A percentile compares a stretch with the other conserved stretches of the same genome.
These are phyloP conservation scores for Xenopus laevis DNA, from an alignment of 2,113 vertebrate genomes.

Conservation along the genomic window DNA sequence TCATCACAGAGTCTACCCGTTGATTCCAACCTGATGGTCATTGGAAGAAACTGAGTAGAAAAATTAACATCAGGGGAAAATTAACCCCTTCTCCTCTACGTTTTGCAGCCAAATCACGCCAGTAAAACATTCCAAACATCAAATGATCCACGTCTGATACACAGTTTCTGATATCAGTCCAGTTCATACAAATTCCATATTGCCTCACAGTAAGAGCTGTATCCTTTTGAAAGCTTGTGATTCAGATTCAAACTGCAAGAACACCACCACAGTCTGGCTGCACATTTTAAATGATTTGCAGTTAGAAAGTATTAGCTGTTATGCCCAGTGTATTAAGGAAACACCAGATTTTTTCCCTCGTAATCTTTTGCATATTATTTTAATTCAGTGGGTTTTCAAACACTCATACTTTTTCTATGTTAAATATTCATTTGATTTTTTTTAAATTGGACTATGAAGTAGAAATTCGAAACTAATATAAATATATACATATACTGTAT, in stretches of 20 bases:
- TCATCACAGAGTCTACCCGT: constrained; percentile 27
- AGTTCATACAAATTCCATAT: background rate
- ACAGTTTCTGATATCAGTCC: constrained; percentile 8
- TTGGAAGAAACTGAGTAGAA: constrained; percentile 22
- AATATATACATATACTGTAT: no score
- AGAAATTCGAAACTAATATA: no score
- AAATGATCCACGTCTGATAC: constrained; percentile 22
- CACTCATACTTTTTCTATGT: no score
- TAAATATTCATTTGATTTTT: no score
- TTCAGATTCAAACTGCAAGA: background rate
- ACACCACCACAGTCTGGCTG: background rate
- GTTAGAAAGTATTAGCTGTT: background rate
- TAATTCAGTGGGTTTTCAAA: no score
- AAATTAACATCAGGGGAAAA: constrained; percentile 11
- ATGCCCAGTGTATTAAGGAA: background rate
- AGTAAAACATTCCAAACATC: constrained; percentile 15
- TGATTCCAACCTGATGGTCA: constrained; percentile 41
- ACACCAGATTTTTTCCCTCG: no score
- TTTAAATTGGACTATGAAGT: no score
- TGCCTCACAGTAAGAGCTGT: background rate
- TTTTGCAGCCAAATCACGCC: constrained; percentile 16
- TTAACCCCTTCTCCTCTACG: constrained; percentile 25
- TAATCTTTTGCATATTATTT: no score
- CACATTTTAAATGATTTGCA: background rate
- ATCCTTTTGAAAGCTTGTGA: background rate